phyloP scores from a whole-genome alignment of 2,113 vertebrate species.

The Perccottus glenii region DNA sequence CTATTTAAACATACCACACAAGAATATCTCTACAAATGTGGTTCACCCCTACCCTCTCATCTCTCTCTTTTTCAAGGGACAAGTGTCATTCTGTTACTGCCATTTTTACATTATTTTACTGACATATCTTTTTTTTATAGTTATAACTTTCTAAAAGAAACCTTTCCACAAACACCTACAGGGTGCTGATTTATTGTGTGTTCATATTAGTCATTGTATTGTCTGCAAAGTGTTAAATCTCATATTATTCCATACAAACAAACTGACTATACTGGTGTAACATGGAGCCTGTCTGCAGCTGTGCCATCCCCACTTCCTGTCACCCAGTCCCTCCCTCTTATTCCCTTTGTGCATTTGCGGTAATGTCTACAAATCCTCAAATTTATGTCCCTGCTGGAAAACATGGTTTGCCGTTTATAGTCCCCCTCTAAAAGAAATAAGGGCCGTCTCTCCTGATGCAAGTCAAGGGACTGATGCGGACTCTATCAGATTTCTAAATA shows the following conservation, averaged over 20 bases:
- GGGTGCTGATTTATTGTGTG: constrained; percentile 35
- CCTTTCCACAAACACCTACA: too few species aligned
- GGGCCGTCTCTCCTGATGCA: constrained; percentile 79
- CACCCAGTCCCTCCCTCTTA: constrained; percentile 48
- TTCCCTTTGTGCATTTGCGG: constrained; percentile 75
- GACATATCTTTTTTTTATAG: constrained; percentile 41
- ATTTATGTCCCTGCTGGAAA: constrained; percentile 82
- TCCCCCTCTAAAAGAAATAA: constrained; percentile 76
- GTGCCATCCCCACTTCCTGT: constrained; percentile 77
- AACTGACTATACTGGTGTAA: constrained; percentile 66
- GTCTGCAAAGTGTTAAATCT: constrained; percentile 63
- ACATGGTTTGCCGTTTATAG: constrained; percentile 82
- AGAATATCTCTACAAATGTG: constrained; percentile 28
- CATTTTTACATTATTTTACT: constrained; percentile 6
- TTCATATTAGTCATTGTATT: constrained; percentile 54
- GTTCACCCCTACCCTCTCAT: constrained; percentile 18
- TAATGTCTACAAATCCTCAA: constrained; percentile 80
- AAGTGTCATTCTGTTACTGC: constrained; percentile 10
- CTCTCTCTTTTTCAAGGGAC: constrained; percentile 27
- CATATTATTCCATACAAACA: constrained; percentile 65
- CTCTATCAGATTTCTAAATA: constrained; percentile 85
- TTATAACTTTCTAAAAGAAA: too few species aligned
- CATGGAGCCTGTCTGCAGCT: constrained; percentile 60
- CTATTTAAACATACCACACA: constrained; percentile 51
- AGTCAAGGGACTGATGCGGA: constrained; percentile 82